These are phyloP conservation scores for Caerostris darwini DNA, from an alignment of 1,140 invertebrate genomes.

Conservation along the genomic window DNA sequence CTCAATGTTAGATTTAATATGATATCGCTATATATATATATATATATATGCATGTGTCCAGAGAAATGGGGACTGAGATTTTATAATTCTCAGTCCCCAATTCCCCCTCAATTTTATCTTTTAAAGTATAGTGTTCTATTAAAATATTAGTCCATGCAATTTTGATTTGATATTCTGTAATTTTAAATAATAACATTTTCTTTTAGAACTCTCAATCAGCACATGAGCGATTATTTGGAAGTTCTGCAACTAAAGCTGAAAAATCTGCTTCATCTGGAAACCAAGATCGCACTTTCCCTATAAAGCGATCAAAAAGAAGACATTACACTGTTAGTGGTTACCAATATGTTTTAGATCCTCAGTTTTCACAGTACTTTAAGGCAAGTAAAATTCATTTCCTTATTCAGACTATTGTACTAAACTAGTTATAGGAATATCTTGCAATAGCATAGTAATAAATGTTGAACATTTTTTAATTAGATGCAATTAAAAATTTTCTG, in stretches of 20 bases:
- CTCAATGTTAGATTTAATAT: no score
- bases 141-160: no score
- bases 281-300: conserved; percentile 72
- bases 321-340: conserved; percentile 93
- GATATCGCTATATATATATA: no score
- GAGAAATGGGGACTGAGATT: no score
- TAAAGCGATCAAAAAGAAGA: conserved; percentile 88
- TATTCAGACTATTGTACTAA: no score
- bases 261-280: conserved; percentile 78
- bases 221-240: conserved; percentile 82
- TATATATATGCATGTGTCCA: no score
- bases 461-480: no score
- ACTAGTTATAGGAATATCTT: no score
- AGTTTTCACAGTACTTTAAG: conserved; percentile 67
- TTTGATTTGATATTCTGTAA: not conserved
- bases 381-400: conserved; percentile 5
- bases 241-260: conserved; percentile 33
- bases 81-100: not conserved
- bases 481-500: no score
- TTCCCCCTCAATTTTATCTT: no score
- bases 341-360: conserved; percentile 80
- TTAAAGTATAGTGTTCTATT: no score
- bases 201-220: conserved; percentile 79
- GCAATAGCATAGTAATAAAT: no score
- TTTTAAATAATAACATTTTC: not conserved